Evolutionary conservation across 2,113 vertebrate genomes (phyloP).

Genomic region (Prionailurus bengalensis): DNA sequence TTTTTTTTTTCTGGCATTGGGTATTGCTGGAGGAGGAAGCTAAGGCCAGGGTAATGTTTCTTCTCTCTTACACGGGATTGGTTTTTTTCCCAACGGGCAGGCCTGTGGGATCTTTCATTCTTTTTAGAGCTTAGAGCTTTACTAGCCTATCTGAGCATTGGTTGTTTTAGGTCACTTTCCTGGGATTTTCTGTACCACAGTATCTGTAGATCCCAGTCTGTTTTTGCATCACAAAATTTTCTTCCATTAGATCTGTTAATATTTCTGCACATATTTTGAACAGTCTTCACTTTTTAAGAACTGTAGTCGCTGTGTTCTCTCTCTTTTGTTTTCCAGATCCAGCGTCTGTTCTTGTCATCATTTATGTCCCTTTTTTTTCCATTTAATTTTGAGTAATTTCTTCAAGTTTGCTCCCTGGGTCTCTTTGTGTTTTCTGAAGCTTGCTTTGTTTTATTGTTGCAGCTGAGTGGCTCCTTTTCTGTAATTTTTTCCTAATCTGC

Average conservation of each 20-base stretch:
- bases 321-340: neutral
- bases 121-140: neutral
- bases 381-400: neutral
- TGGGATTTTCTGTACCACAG: neutral
- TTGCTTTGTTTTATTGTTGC: neutral
- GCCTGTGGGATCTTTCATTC: neutral
- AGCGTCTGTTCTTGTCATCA: neutral
- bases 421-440: neutral
- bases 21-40: slow-evolving; percentile 48
- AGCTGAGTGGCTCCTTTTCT: neutral
- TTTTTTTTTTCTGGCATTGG: neutral
- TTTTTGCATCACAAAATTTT: neutral
- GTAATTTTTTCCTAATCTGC: neutral
- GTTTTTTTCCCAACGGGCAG: neutral
- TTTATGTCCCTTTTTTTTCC: slow-evolving; percentile 6
- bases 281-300: neutral
- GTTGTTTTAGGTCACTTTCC: neutral
- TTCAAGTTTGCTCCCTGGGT: neutral
- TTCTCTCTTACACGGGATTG: neutral
- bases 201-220: neutral
- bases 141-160: neutral
- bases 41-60: neutral
- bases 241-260: neutral
- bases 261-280: neutral
- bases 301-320: neutral